Percentiles rank a stretch among this genome's conserved stretches.
phyloP scores from a whole-genome alignment of 2,888 invertebrate genomes.

The Hemistola chrysoprasaria region DNA sequence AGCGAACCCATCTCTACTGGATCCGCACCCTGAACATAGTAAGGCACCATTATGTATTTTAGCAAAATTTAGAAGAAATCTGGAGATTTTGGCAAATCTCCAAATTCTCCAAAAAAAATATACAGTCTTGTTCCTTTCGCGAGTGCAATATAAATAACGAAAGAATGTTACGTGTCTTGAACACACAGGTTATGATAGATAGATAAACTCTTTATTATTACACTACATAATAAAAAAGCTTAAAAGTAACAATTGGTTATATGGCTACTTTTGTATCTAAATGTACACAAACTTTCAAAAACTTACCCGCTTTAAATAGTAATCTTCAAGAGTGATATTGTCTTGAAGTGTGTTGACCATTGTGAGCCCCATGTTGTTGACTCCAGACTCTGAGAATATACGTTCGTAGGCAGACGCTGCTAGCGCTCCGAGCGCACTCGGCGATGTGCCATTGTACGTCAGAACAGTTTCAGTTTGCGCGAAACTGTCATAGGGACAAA shows the following conservation, averaged over 20 bases:
- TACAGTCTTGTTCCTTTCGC: no score
- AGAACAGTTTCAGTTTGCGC: conserved; percentile 58
- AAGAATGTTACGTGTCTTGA: no score
- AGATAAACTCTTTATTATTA: no score
- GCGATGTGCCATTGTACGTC: conserved; percentile 45
- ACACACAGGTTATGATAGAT: no score
- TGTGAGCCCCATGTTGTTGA: conserved; percentile 48
- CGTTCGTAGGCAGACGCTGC: conserved; percentile 51
- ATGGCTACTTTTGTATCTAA: no score
- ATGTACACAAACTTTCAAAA: neutral
- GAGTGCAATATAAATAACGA: no score
- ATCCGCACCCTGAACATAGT: conserved; percentile 42
- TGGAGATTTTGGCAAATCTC: no score
- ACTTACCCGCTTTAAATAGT: conserved; percentile 67
- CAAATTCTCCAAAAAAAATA: no score
- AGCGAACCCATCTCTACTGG: conserved; percentile 55
- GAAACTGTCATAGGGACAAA: conserved; percentile 44
- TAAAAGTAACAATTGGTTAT: no score
- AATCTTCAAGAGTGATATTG: conserved; percentile 46
- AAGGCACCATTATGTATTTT: no score
- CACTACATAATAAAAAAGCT: no score
- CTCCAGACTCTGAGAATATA: conserved; percentile 39
- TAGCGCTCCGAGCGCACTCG: conserved; percentile 47
- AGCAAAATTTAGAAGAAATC: no score
- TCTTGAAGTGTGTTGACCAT: conserved; percentile 30